phyloP scores from a whole-genome alignment of 2,888 invertebrate genomes.

The Sesia apiformis region DNA sequence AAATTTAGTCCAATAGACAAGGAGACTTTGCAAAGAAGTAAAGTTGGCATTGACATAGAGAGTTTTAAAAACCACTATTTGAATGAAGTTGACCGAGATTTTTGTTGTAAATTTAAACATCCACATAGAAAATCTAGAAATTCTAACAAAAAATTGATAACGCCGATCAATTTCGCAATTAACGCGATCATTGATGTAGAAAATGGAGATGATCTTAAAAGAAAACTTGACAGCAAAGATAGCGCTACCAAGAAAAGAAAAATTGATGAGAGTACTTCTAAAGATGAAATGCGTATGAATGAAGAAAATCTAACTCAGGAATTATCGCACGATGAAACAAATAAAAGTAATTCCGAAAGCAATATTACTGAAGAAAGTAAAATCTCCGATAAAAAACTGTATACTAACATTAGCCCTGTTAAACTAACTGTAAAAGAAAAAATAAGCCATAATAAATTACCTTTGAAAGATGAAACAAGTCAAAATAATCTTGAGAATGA shows the following conservation, averaged over 20 bases:
- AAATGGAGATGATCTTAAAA: neutral
- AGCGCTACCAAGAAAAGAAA: slow-evolving; percentile 3
- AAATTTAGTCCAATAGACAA: slow-evolving; percentile 38
- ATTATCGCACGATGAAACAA: no score
- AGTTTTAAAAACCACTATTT: slow-evolving; percentile 48
- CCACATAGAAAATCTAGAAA: slow-evolving; percentile 8
- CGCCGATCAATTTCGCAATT: slow-evolving; percentile 19
- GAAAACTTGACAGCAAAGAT: neutral
- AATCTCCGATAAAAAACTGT: no score
- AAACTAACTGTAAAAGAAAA: no score
- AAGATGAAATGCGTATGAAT: no score
- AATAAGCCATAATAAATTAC: no score
- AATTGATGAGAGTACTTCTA: neutral
- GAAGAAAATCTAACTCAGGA: neutral
- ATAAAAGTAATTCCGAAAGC: no score
- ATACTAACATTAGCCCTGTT: no score
- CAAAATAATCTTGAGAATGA: neutral
- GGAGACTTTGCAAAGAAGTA: slow-evolving; percentile 19
- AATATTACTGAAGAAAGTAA: no score
- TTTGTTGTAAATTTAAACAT: slow-evolving; percentile 16
- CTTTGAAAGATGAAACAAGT: neutral
- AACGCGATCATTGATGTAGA: slow-evolving; percentile 7
- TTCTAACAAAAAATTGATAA: slow-evolving; percentile 2
- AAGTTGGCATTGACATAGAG: slow-evolving; percentile 40
- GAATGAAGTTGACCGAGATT: slow-evolving; percentile 31